A percentile compares a stretch with the other conserved stretches of the same genome.
These are phyloP conservation scores for Paralvinella palmiformis DNA, from an alignment of 1,140 invertebrate species.

Conservation along the genomic window DNA sequence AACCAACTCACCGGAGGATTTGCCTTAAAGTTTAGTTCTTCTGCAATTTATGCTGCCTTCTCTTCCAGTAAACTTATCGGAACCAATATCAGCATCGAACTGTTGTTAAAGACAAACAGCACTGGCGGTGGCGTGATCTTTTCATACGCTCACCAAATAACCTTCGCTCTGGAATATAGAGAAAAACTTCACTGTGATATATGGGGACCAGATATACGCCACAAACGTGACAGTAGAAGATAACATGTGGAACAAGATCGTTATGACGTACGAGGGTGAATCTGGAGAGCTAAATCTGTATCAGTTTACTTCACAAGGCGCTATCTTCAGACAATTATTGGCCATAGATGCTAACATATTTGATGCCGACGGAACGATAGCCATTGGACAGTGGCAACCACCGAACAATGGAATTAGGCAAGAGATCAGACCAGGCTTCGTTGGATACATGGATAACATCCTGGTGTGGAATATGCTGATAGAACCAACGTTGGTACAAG, in stretches of 20 bases:
- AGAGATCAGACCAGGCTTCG: constrained; percentile 13
- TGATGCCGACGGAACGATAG: constrained; percentile 19
- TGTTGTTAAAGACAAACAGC: constrained; percentile 15
- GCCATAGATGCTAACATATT: constrained; percentile 19
- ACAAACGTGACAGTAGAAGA: constrained; percentile 20
- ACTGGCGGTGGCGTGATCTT: constrained; percentile 22
- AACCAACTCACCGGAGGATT: constrained; percentile 22
- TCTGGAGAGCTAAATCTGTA: constrained; percentile 23
- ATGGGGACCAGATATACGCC: constrained; percentile 15
- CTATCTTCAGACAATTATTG: constrained; percentile 17
- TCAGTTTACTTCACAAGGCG: constrained; percentile 22
- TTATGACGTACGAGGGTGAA: constrained; percentile 23
- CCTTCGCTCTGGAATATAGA: constrained; percentile 20
- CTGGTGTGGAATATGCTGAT: constrained; percentile 24
- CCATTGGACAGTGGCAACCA: constrained; percentile 27
- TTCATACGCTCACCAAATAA: constrained; percentile 22
- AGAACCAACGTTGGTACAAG: constrained; percentile 23
- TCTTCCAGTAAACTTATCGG: constrained; percentile 15
- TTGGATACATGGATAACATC: constrained; percentile 27
- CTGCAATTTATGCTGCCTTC: constrained; percentile 20
- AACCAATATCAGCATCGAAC: constrained; percentile 23
- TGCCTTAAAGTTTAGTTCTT: constrained; percentile 21
- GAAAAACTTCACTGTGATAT: constrained; percentile 10
- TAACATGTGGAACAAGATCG: constrained; percentile 27
- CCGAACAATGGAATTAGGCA: constrained; percentile 14